A percentile compares a stretch with the other conserved stretches of the same genome.
Conservation (phyloP, 35 echinoderm and acorn worm genomes). For the Stichopus chloronotus region DNA sequence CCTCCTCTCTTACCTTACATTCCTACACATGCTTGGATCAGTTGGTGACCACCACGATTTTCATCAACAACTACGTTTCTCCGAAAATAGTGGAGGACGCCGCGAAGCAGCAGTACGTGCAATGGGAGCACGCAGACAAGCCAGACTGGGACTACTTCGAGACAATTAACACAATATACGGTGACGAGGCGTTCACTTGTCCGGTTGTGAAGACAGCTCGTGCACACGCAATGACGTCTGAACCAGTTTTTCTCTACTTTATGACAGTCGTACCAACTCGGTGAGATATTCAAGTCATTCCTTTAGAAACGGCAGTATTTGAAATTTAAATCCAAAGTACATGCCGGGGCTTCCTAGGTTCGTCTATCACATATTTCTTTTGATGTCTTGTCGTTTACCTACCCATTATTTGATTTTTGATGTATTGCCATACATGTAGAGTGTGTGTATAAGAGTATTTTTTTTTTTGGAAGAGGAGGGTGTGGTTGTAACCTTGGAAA, state of each 20-base stretch:
- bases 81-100: constrained; percentile 11
- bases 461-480: no score
- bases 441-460: no score
- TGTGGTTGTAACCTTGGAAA: no score
- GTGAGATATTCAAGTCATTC: background rate
- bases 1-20: no score
- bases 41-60: background rate
- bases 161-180: constrained; percentile 11
- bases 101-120: constrained; percentile 1
- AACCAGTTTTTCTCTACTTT: constrained; percentile 9
- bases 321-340: no score
- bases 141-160: constrained; percentile 24
- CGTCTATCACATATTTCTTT: no score
- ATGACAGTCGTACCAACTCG: constrained; percentile 6
- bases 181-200: constrained; percentile 27
- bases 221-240: constrained; percentile 30
- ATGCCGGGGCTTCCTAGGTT: no score
- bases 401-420: no score
- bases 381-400: no score
- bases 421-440: no score
- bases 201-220: constrained; percentile 10
- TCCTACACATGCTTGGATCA: background rate
- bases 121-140: background rate
- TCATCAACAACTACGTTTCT: background rate
- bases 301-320: no score